Evolutionary conservation across 2,888 invertebrate genomes (phyloP).

Genomic region (Harpagoxenus sublaevis): DNA sequence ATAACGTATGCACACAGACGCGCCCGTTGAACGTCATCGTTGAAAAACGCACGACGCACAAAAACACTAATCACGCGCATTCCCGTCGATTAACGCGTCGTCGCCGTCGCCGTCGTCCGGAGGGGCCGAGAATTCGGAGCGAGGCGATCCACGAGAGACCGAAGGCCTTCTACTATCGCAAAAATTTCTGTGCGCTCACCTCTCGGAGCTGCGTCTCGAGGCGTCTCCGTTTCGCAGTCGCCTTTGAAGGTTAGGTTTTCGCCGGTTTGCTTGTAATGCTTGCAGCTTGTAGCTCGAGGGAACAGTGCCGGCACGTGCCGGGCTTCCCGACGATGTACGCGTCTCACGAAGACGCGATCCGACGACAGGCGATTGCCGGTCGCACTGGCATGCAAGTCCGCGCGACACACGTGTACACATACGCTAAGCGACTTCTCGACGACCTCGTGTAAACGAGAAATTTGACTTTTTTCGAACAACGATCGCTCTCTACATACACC

Average conservation of each 20-base stretch:
- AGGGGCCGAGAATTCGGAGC: not conserved
- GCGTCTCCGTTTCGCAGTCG: conserved; percentile 32
- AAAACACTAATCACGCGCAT: not conserved
- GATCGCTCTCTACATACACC: conserved; percentile 3
- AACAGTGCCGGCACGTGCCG: conserved; percentile 41
- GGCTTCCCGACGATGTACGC: not conserved
- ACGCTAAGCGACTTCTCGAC: not conserved
- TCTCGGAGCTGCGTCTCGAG: conserved; percentile 29
- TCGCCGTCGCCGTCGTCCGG: not conserved
- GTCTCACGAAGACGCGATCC: not conserved
- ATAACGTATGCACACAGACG: not conserved
- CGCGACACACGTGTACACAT: not conserved
- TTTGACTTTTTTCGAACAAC: conserved; percentile 43
- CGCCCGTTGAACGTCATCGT: conserved; percentile 21
- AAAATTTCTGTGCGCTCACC: conserved; percentile 47
- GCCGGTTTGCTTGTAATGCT: conserved; percentile 58
- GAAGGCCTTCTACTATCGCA: not conserved
- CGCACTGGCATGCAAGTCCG: not conserved
- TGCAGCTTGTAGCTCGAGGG: not conserved
- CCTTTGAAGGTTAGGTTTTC: conserved; percentile 72
- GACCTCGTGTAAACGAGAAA: conserved; percentile 9
- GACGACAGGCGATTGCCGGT: not conserved
- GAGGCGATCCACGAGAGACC: not conserved
- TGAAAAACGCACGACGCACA: conserved; percentile 10
- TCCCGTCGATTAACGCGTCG: not conserved